Evolutionary conservation across 2,888 invertebrate genomes (phyloP), one percentile per base, ranked within the genome.

Genomic region (Caenorhabditis japonica): DNA sequence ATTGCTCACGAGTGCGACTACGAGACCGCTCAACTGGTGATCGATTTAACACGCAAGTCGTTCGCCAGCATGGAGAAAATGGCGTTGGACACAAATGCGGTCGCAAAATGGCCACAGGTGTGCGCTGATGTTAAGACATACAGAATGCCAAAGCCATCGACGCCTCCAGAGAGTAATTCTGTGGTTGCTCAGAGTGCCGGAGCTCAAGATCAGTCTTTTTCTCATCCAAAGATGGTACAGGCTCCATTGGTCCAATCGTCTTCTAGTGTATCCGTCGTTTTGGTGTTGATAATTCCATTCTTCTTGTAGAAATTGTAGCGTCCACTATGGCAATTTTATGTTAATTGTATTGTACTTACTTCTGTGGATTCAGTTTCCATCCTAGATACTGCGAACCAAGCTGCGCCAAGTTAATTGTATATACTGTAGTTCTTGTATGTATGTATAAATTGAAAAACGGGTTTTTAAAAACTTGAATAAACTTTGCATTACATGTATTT

Each of bases 51-150:
- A 0, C 60, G 75, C 15, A 59, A 39, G 33, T 83, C 83, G 2
- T 85, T 85, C 60, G 75, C 69, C 27, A 80, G 82, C 15, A 84
- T 85, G 84, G 80, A 85, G 46, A 81, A 77, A 43, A 78, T 86
- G 78, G 85, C 85, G 0, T 61, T 85, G 15, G 85, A 85, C 61
- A 84, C 85, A 5, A 84, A 85, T 33, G 84, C 83, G 5, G 83
- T 85, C 13, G 62, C 78, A 39, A 85, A 83, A 72, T 86, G 86
- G 86, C 86, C 86, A 7, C 66, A 79, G 39, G 75, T 84, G 36
- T 86, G 86, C 44, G 68, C 80, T 8, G 86, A 86, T 62, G 83
- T 86, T 66, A 83, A 82, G 47, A 84, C 83, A 1, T 85, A 85
- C 44, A 66, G 82, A 10, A 62, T 84, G 36, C 84, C 84, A 19